phyloP scores from a whole-genome alignment of 2,888 invertebrate species.

The Drosophila dives region DNA sequence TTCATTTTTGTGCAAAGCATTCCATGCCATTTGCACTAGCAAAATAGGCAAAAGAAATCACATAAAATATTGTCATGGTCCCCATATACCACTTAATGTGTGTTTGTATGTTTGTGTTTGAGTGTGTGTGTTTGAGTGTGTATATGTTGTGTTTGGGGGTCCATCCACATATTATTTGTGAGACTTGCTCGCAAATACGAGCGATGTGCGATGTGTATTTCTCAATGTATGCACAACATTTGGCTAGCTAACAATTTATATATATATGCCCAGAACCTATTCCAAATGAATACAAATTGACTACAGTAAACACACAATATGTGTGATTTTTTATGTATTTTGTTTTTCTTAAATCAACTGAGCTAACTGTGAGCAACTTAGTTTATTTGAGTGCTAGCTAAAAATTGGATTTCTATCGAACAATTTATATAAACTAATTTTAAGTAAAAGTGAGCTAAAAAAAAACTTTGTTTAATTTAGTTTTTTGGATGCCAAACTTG shows the following conservation, averaged over 20 bases:
- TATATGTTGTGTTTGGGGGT: slow-evolving; percentile 14
- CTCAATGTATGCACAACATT: slow-evolving; percentile 46
- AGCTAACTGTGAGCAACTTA: neutral
- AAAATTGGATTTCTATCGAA: neutral
- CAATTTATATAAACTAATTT: neutral
- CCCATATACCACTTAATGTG: slow-evolving; percentile 9
- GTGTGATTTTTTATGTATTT: neutral
- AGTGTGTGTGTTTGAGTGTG: slow-evolving; percentile 11
- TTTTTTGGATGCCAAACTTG: neutral
- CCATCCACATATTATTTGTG: slow-evolving; percentile 57
- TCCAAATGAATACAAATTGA: slow-evolving; percentile 1
- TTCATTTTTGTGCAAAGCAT: slow-evolving; percentile 48
- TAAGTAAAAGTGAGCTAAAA: neutral
- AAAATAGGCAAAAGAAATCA: slow-evolving; percentile 65
- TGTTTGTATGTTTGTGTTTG: neutral
- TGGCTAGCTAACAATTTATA: slow-evolving; percentile 51
- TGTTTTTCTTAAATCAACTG: no score
- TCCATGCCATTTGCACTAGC: slow-evolving; percentile 57
- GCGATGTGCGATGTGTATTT: slow-evolving; percentile 54
- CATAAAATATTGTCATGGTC: slow-evolving; percentile 71
- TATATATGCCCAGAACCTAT: slow-evolving; percentile 8
- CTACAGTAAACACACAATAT: neutral
- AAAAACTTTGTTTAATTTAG: neutral
- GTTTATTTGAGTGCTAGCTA: neutral
- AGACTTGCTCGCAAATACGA: slow-evolving; percentile 20